These are phyloP conservation scores for Nematolebias whitei DNA, from an alignment of 2,113 vertebrate genomes.

Conservation along the genomic window DNA sequence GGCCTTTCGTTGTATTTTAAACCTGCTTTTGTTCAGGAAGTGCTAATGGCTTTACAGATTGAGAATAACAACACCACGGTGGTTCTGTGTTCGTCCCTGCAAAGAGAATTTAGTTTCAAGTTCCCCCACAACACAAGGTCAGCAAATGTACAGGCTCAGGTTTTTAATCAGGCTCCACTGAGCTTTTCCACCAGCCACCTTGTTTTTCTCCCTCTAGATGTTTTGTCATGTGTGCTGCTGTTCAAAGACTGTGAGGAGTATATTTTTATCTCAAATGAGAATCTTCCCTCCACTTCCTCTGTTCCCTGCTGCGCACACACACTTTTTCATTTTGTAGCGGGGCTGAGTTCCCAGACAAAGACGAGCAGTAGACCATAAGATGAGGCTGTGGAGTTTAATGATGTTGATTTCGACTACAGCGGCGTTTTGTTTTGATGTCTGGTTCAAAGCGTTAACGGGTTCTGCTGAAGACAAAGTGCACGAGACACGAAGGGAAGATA, in stretches of 20 bases:
- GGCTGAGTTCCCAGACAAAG: constrained; percentile 31
- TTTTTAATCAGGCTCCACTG: constrained; percentile 9
- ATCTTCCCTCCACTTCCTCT: constrained; percentile 56
- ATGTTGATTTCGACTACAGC: constrained; percentile 24
- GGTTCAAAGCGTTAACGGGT: constrained; percentile 52
- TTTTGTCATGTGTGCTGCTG: constrained; percentile 11
- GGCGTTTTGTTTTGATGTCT: constrained; percentile 52
- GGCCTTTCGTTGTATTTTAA: too few species aligned
- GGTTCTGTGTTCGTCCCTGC: constrained; percentile 23
- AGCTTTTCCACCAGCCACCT: constrained; percentile 22
- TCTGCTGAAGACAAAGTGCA: constrained; percentile 41
- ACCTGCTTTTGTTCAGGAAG: neutral
- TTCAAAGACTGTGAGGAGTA: constrained; percentile 36
- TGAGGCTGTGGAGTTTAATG: constrained; percentile 57
- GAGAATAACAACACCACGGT: constrained; percentile 9
- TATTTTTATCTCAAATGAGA: constrained; percentile 74
- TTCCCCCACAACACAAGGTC: constrained; percentile 32
- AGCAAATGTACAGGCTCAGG: constrained; percentile 23
- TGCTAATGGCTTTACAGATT: constrained; percentile 4
- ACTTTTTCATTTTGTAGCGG: constrained; percentile 20
- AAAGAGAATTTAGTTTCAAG: constrained; percentile 32
- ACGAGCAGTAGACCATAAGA: constrained; percentile 50
- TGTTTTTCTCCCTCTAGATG: constrained; percentile 2
- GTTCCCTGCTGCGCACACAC: constrained; percentile 46
- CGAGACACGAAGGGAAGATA: constrained; percentile 8